phyloP scores from a whole-genome alignment of 2,797 vertebrate species.

The Pseudopleuronectes americanus region DNA sequence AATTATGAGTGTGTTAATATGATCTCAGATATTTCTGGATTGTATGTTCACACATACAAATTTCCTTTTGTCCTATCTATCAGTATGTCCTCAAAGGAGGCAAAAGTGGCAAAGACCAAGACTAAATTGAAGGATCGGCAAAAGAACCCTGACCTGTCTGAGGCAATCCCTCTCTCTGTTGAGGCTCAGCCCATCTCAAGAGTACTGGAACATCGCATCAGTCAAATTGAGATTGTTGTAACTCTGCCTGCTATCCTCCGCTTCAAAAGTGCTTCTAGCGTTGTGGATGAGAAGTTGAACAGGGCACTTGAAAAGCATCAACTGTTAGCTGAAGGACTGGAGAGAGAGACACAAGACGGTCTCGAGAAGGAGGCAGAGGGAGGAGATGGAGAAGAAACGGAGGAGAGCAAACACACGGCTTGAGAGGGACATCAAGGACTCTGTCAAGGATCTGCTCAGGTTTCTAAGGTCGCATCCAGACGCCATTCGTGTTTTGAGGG shows the following conservation, averaged over 20 bases:
- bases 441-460: slow-evolving; percentile 82
- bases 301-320: slow-evolving; percentile 72
- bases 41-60: neutral
- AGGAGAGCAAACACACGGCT: slow-evolving; percentile 24
- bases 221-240: slow-evolving; percentile 80
- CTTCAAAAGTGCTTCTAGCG: slow-evolving; percentile 30
- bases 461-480: slow-evolving; percentile 66
- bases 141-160: slow-evolving; percentile 51
- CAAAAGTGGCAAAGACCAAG: slow-evolving; percentile 23
- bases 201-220: slow-evolving; percentile 84
- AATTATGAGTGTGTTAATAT: too few species aligned
- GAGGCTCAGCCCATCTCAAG: slow-evolving; percentile 83
- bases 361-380: slow-evolving; percentile 9
- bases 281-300: slow-evolving; percentile 58
- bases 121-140: slow-evolving; percentile 35
- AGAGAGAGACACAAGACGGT: slow-evolving; percentile 43
- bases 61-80: neutral
- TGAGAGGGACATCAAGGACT: slow-evolving; percentile 71
- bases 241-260: slow-evolving; percentile 69
- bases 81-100: slow-evolving; percentile 51
- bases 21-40: too few species aligned
- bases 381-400: slow-evolving; percentile 8
- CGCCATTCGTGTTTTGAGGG: slow-evolving; percentile 56
- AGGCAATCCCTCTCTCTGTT: slow-evolving; percentile 52
- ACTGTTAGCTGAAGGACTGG: slow-evolving; percentile 63